Conservation (phyloP, 2,113 vertebrate species). For the Rhizomys pruinosus region DNA sequence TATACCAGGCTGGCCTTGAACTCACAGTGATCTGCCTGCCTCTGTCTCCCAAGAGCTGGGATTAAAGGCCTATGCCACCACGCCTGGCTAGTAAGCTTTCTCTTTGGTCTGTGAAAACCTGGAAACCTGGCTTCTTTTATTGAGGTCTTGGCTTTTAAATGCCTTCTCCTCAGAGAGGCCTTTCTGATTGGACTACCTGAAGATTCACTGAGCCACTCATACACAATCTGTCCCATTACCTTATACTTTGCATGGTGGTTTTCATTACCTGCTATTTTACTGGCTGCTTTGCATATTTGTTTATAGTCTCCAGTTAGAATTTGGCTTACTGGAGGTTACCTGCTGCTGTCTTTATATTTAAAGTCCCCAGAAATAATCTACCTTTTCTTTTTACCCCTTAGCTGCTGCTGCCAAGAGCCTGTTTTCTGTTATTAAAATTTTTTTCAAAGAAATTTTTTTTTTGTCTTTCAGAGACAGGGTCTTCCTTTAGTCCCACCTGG, state of each 20-base stretch:
- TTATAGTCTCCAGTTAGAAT: slow-evolving; percentile 43
- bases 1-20: too few species aligned
- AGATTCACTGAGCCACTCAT: not conserved
- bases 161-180: not conserved
- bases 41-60: too few species aligned
- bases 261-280: slow-evolving; percentile 8
- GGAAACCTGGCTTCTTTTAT: not conserved
- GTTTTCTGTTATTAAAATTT: too few species aligned
- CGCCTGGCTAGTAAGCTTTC: slow-evolving; percentile 17
- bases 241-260: slow-evolving; percentile 31
- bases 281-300: slow-evolving; percentile 26
- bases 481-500: not conserved
- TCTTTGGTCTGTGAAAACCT: slow-evolving; percentile 26
- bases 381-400: not conserved
- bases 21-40: too few species aligned
- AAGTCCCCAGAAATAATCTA: slow-evolving; percentile 43
- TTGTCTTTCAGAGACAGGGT: not conserved
- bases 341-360: slow-evolving; percentile 55
- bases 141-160: slow-evolving; percentile 38
- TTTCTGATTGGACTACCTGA: not conserved
- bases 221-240: not conserved
- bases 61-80: too few species aligned
- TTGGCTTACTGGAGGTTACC: slow-evolving; percentile 24
- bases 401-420: slow-evolving; percentile 8
- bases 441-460: too few species aligned